Evolutionary conservation across 2,113 vertebrate genomes (phyloP).

Genomic region (Saccopteryx leptura): DNA sequence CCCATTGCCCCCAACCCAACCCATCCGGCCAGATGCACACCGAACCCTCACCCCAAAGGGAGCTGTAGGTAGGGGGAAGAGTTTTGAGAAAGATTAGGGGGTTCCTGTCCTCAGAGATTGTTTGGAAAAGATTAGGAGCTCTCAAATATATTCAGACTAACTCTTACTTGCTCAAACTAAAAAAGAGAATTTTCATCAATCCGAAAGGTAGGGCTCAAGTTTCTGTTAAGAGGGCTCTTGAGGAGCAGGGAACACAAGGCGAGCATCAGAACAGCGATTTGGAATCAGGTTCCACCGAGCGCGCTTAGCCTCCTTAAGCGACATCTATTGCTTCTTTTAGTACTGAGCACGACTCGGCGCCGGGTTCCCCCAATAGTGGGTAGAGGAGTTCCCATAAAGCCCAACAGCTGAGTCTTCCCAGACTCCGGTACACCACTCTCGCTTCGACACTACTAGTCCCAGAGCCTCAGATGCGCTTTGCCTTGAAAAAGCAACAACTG

Average conservation of each 20-base stretch:
- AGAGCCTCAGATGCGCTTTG: constrained; percentile 5
- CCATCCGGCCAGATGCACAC: constrained; percentile 7
- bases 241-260: neutral
- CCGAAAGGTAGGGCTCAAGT: neutral
- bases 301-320: neutral
- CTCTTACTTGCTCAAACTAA: constrained; percentile 9
- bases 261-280: neutral
- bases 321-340: neutral
- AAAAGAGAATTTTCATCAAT: neutral
- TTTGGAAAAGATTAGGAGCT: constrained; percentile 43
- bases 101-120: neutral
- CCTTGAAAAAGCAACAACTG: neutral
- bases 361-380: neutral
- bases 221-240: constrained; percentile 52
- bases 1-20: neutral
- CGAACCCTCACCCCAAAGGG: neutral
- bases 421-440: neutral
- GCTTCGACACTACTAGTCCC: neutral
- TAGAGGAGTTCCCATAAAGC: neutral
- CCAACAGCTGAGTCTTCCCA: neutral
- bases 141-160: neutral
- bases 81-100: constrained; percentile 48
- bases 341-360: neutral
- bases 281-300: neutral
- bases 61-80: neutral